Conservation (phyloP, 2,113 vertebrate genomes). For the Solenodon paradoxus region DNA sequence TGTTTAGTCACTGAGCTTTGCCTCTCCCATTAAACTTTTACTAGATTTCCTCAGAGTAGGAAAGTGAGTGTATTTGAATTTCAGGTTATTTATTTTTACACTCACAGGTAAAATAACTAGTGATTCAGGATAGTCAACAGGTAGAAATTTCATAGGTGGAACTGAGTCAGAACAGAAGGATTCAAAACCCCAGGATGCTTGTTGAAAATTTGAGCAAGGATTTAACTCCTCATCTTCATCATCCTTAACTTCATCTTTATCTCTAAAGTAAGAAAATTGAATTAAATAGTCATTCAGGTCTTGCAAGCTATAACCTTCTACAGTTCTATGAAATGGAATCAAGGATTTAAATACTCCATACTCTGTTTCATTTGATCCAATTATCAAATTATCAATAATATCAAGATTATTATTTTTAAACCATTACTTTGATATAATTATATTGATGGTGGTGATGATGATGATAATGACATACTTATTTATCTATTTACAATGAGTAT, state of each 20-base stretch:
- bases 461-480: neutral
- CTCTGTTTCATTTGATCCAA: neutral
- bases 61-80: neutral
- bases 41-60: neutral
- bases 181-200: neutral
- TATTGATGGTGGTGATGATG: neutral
- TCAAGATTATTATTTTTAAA: conserved; percentile 8
- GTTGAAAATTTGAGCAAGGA: neutral
- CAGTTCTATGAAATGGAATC: neutral
- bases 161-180: neutral
- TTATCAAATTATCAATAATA: neutral
- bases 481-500: neutral
- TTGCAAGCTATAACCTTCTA: neutral
- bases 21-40: neutral
- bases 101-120: neutral
- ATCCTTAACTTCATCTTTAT: neutral
- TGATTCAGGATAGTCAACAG: neutral
- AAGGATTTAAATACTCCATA: neutral
- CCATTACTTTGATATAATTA: neutral
- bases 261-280: neutral
- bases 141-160: neutral
- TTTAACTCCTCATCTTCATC: neutral
- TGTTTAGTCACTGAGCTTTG: neutral
- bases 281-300: neutral
- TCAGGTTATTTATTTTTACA: conserved; percentile 5